Percentiles rank a stretch among this genome's conserved stretches.
Conservation (phyloP, 2,888 invertebrate genomes). For the Apamea sordens region DNA sequence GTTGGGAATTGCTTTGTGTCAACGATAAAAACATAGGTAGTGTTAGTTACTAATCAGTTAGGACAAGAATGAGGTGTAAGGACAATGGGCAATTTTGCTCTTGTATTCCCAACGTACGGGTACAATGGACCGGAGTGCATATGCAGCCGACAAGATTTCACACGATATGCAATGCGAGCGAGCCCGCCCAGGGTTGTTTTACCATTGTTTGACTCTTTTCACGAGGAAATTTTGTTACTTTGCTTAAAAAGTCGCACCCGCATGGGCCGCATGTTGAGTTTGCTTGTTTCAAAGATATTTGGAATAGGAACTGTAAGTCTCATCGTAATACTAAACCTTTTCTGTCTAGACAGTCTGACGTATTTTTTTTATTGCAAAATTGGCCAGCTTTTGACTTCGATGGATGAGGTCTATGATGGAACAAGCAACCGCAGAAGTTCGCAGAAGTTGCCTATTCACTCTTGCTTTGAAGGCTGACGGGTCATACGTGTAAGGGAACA, state of each 20-base stretch:
- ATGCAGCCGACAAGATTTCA: conserved; percentile 74
- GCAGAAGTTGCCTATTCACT: background rate
- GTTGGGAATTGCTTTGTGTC: conserved; percentile 86
- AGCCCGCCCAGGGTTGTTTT: conserved; percentile 68
- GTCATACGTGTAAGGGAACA: background rate
- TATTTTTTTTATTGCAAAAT: background rate
- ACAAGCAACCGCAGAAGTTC: background rate
- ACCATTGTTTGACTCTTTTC: conserved; percentile 66
- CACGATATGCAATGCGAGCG: conserved; percentile 71
- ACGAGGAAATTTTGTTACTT: conserved; percentile 62
- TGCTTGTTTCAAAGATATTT: conserved; percentile 3
- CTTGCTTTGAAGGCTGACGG: background rate
- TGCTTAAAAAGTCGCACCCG: conserved; percentile 39
- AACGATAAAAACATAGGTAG: conserved; percentile 82
- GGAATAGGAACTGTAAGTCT: background rate
- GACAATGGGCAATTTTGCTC: conserved; percentile 83
- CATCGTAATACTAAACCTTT: background rate
- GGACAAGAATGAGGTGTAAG: conserved; percentile 80
- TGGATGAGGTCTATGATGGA: background rate
- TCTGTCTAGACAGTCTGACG: background rate
- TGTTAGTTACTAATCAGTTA: conserved; percentile 85
- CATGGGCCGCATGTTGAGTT: background rate
- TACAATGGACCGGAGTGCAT: conserved; percentile 75
- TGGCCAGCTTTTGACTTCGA: background rate
- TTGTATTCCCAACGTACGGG: conserved; percentile 75